Percentiles rank a stretch among this genome's conserved stretches.
Evolutionary conservation across 2,113 vertebrate genomes (phyloP).

Genomic region (Oplegnathus fasciatus): DNA sequence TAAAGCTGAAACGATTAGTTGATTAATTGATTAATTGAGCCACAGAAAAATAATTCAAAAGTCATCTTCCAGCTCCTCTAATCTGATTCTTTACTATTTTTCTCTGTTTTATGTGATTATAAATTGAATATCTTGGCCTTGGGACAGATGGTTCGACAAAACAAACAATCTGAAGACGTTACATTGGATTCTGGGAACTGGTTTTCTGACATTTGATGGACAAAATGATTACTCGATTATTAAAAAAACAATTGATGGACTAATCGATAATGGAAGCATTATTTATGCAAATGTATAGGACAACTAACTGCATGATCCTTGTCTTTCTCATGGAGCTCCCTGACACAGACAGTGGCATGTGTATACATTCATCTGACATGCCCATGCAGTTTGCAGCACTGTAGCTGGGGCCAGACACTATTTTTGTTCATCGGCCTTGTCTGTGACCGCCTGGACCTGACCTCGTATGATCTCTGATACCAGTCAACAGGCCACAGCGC

Average conservation of each 20-base stretch:
- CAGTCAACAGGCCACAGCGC: constrained; percentile 20
- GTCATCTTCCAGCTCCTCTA: not conserved
- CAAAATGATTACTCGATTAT: not conserved
- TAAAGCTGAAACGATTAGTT: not conserved
- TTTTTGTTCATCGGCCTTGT: constrained; percentile 41
- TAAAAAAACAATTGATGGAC: not conserved
- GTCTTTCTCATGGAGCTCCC: not conserved
- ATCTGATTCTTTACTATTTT: not conserved
- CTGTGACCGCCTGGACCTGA: constrained; percentile 41
- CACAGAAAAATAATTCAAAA: not conserved
- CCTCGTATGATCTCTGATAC: constrained; percentile 44
- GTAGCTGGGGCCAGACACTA: constrained; percentile 22
- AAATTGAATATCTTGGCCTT: not conserved
- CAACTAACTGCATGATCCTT: not conserved
- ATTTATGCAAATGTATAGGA: not conserved
- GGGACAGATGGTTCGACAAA: not conserved
- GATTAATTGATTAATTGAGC: not conserved
- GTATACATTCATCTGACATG: not conserved
- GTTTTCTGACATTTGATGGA: not conserved
- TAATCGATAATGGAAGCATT: not conserved
- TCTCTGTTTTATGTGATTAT: not conserved
- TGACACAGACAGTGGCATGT: not conserved
- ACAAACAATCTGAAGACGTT: not conserved
- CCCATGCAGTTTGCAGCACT: not conserved
- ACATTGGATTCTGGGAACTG: not conserved